Conservation (phyloP, 2,113 vertebrate species). For the Epinephelus lanceolatus region DNA sequence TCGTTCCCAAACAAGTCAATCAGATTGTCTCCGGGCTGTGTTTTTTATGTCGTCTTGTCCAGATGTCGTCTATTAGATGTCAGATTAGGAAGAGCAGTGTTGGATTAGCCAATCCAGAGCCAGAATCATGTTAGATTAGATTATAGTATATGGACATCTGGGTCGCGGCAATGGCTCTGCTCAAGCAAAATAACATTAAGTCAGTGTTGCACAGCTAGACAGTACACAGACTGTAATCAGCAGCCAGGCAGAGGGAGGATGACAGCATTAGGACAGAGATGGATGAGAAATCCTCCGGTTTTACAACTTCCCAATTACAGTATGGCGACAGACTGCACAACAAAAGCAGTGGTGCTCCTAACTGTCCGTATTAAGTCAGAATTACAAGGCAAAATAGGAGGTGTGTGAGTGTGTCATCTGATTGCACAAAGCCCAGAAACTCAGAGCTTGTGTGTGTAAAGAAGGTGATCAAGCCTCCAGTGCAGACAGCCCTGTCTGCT, state of each 20-base stretch:
- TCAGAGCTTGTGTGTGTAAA: conserved; percentile 32
- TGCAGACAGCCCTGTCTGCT: conserved; percentile 72
- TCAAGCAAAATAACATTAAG: conserved; percentile 76
- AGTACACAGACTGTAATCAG: conserved; percentile 78
- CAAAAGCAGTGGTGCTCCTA: conserved; percentile 38
- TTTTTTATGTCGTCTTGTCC: conserved; percentile 58
- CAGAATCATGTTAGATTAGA: conserved; percentile 80
- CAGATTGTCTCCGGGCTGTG: conserved; percentile 59
- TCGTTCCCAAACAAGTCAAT: conserved; percentile 66
- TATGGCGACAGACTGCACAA: conserved; percentile 33
- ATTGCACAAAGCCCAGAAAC: conserved; percentile 41
- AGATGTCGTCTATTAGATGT: conserved; percentile 76
- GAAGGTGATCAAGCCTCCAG: conserved; percentile 79
- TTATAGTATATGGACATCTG: conserved; percentile 81
- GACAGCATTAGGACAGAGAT: conserved; percentile 63
- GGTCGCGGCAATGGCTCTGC: conserved; percentile 71
- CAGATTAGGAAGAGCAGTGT: conserved; percentile 77
- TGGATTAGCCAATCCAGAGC: conserved; percentile 82
- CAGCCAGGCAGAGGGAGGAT: conserved; percentile 59
- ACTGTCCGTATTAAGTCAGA: conserved; percentile 43
- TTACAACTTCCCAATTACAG: conserved; percentile 69
- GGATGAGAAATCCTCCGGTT: conserved; percentile 65
- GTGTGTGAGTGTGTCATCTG: conserved; percentile 42
- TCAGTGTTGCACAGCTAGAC: conserved; percentile 73
- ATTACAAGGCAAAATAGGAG: conserved; percentile 53